Percentiles rank a stretch among this genome's conserved stretches.
Conservation (phyloP, 2,113 vertebrate genomes). For the Anhinga rufa region DNA sequence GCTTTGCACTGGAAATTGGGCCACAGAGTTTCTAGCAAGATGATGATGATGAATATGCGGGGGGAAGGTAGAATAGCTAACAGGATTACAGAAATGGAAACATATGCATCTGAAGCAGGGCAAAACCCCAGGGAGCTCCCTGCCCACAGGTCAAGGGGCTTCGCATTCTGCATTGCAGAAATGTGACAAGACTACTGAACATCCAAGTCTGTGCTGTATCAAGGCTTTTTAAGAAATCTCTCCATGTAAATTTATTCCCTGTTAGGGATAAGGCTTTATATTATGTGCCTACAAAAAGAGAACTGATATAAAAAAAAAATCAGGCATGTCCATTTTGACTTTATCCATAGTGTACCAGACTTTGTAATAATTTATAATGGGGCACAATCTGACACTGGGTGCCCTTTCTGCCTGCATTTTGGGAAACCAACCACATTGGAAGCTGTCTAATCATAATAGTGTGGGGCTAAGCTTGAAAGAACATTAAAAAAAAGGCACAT, state of each 20-base stretch:
- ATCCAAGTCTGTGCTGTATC: neutral
- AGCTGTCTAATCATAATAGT: neutral
- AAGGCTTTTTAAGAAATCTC: neutral
- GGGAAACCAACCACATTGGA: neutral
- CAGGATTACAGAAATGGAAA: neutral
- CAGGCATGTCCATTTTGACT: neutral
- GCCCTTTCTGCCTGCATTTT: neutral
- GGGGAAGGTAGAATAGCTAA: neutral
- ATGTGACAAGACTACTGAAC: neutral
- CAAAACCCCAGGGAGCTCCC: neutral
- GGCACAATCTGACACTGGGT: neutral
- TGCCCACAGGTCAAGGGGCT: neutral
- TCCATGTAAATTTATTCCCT: neutral
- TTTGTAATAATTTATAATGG: neutral
- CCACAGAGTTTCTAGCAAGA: neutral
- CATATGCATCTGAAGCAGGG: neutral
- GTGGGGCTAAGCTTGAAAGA: neutral
- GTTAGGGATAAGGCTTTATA: neutral
- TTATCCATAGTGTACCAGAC: neutral
- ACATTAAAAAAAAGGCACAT: neutral
- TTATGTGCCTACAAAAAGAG: neutral
- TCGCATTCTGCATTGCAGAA: neutral
- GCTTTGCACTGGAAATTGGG: neutral
- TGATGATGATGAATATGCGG: neutral
- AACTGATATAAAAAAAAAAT: neutral